These are phyloP conservation scores for Dromococcyx pavoninus DNA, from an alignment of 2,797 vertebrate species.

Conservation along the genomic window DNA sequence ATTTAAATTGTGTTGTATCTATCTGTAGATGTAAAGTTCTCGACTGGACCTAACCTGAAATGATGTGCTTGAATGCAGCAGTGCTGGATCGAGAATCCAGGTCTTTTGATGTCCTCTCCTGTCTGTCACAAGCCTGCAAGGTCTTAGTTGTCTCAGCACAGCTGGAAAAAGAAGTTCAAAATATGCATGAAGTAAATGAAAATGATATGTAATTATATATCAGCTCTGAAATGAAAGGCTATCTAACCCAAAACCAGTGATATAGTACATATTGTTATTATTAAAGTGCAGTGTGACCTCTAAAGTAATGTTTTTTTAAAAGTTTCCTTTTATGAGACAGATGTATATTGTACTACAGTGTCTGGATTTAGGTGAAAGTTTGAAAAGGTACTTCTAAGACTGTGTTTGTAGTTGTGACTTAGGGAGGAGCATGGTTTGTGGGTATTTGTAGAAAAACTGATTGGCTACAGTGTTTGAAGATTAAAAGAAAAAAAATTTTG, in stretches of 20 bases:
- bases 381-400: neutral
- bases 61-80: neutral
- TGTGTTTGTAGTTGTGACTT: neutral
- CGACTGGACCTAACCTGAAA: neutral
- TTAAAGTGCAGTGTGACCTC: neutral
- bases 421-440: neutral
- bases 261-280: neutral
- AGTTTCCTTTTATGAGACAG: neutral
- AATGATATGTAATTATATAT: neutral
- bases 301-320: neutral
- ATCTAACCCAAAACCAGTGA: neutral
- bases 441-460: neutral
- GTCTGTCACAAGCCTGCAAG: neutral
- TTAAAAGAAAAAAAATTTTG: neutral
- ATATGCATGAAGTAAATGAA: neutral
- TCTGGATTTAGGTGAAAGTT: neutral
- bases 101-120: neutral
- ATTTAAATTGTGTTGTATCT: neutral
- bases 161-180: neutral
- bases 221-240: neutral
- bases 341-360: neutral
- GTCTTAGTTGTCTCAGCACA: neutral
- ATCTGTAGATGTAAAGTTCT: neutral
- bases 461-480: neutral
- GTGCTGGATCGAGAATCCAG: neutral